Evolutionary conservation across 2,113 vertebrate species (phyloP), one percentile per base, ranked within the genome.

Genomic region (Pandion haliaetus): DNA sequence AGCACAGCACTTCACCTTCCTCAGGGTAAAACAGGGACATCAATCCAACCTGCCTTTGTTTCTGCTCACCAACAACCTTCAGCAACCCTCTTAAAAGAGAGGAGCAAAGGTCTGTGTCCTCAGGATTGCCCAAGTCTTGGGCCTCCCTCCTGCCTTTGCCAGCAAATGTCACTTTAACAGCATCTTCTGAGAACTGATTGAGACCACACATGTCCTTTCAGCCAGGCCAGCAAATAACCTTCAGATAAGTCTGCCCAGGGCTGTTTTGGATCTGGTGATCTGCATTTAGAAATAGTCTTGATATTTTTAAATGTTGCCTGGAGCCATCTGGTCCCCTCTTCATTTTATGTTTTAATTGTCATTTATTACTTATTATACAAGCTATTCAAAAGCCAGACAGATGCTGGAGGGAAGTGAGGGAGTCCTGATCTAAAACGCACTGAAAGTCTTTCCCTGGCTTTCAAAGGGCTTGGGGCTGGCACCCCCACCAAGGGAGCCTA

Each of bases 301-400:
- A 66, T 97, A 87, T 96, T 96, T 97, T 96, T 97, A 95, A 95
- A 94, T 87, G 83, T 80, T 89, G 83, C 91, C 88, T 79, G 70
- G 50, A 97, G 89, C 84, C 89, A 72, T 93, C 71, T 95, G 89
- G 66, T 95, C 67, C 93, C 45, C 78, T 91, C 91, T 94, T 95
- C 69, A 61, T 87, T 97, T 92, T 82, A 92, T 82, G 61, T 94
- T 93, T 93, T 86, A 91, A 87, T 95, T 95, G 87, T 94, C 73
- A 85, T 89, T 91, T 92, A 73, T 79, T 89, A 87, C 73, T 69
- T 76, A 87, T 82, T 88, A 82, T 87, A 87, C 38, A 59, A 96
- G 65, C 86, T 86, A 90, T 91, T 95, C 80, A 94, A 96, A 92
- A 92, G 67, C 80, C 94, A 95, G 90, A 55, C 86, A 81, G 82